These are phyloP conservation scores for Meles meles DNA, from an alignment of 2,113 vertebrate species.

Conservation along the genomic window DNA sequence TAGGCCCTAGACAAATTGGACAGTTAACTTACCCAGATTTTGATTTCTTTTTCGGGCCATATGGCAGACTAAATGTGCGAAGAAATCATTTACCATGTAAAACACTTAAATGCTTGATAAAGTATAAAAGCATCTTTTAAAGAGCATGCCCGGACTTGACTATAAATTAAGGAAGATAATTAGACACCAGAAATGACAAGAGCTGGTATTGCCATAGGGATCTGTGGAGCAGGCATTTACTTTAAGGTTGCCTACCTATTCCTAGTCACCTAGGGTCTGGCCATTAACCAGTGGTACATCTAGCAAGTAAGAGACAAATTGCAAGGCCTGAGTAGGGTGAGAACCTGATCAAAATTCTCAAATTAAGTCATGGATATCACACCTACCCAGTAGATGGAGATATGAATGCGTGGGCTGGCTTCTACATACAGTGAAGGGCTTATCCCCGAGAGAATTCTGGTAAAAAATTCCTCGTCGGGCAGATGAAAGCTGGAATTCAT, in stretches of 20 bases:
- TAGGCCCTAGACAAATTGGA: neutral
- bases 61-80: neutral
- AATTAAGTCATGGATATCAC: neutral
- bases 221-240: neutral
- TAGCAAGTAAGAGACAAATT: neutral
- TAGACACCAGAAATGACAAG: neutral
- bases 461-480: neutral
- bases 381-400: neutral
- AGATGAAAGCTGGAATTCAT: neutral
- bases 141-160: neutral
- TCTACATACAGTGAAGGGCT: neutral
- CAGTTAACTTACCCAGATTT: neutral
- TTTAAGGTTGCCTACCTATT: neutral
- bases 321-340: neutral
- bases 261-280: neutral
- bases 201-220: neutral
- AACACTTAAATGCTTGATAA: neutral
- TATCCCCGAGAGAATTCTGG: neutral
- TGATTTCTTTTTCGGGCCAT: neutral
- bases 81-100: neutral
- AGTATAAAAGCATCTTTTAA: conserved; percentile 1
- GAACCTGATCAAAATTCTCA: neutral
- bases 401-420: neutral
- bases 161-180: conserved; percentile 10
- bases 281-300: neutral